Percentiles rank a stretch among this genome's conserved stretches.
Conservation (phyloP, 2,888 invertebrate genomes). For the Meandrusa payeni region DNA sequence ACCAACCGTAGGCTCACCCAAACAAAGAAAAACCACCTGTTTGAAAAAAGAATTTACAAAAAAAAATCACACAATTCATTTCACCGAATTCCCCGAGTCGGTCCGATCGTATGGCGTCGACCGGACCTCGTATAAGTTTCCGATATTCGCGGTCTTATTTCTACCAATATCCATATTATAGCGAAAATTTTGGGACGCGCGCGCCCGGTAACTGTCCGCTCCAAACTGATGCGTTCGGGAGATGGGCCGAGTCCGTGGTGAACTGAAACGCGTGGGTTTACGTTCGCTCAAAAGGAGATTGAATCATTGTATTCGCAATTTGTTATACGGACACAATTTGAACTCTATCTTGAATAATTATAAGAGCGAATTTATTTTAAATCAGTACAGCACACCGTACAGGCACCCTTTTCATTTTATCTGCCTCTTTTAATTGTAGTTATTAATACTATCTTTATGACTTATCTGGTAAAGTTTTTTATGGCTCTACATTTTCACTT, state of each 20-base stretch:
- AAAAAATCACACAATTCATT: constrained; percentile 23
- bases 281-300: constrained; percentile 38
- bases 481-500: constrained; percentile 19
- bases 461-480: constrained; percentile 24
- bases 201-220: constrained; percentile 47
- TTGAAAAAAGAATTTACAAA: constrained; percentile 15
- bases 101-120: constrained; percentile 24
- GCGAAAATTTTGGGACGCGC: constrained; percentile 51
- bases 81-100: constrained; percentile 17
- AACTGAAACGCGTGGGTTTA: constrained; percentile 65
- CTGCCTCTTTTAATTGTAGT: constrained; percentile 24
- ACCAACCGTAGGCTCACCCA: constrained; percentile 16
- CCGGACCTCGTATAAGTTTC: constrained; percentile 31
- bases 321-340: constrained; percentile 35
- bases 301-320: constrained; percentile 39
- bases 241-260: constrained; percentile 50
- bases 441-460: constrained; percentile 27
- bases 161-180: constrained; percentile 41
- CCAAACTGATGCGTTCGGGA: constrained; percentile 57
- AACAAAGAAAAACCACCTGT: constrained; percentile 23
- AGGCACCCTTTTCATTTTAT: constrained; percentile 24
- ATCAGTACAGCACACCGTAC: constrained; percentile 11
- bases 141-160: constrained; percentile 27
- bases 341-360: constrained; percentile 33
- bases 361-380: constrained; percentile 16